Conservation (phyloP, 2,888 invertebrate genomes). For the Eutolmus rufibarbis region DNA sequence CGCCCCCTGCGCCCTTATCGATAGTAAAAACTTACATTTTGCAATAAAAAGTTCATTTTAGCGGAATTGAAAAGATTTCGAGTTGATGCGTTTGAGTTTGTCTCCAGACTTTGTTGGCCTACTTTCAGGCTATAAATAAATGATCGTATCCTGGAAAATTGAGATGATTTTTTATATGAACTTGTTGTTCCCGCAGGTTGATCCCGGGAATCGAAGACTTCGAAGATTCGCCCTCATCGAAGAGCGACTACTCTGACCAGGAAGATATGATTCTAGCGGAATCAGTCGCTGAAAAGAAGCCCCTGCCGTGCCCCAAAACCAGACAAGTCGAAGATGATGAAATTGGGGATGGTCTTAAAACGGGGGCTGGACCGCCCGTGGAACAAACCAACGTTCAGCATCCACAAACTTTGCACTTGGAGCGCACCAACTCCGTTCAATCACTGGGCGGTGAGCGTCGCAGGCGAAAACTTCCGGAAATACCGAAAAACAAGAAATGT, state of each 20-base stretch:
- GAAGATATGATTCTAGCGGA: constrained; percentile 63
- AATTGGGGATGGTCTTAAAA: constrained; percentile 61
- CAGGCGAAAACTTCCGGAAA: constrained; percentile 85
- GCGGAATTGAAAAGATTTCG: background rate
- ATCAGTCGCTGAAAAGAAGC: constrained; percentile 2
- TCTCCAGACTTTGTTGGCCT: background rate
- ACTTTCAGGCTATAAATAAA: constrained; percentile 30
- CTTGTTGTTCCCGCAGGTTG: constrained; percentile 66
- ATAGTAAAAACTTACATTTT: background rate
- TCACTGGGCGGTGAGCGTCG: constrained; percentile 67
- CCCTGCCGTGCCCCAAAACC: constrained; percentile 47
- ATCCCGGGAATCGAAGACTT: constrained; percentile 84
- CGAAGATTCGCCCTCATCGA: constrained; percentile 81
- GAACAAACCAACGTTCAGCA: background rate
- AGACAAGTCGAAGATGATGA: constrained; percentile 63
- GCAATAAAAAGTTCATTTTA: background rate
- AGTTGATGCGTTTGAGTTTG: background rate
- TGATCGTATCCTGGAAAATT: background rate
- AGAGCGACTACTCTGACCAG: constrained; percentile 74
- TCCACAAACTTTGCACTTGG: constrained; percentile 41
- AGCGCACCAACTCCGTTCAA: constrained; percentile 47
- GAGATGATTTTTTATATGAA: background rate
- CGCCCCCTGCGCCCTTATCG: background rate
- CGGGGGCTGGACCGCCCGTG: constrained; percentile 47
- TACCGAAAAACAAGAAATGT: constrained; percentile 89